These are phyloP conservation scores for Laticauda colubrina DNA, from an alignment of 2,113 vertebrate genomes.

Conservation along the genomic window DNA sequence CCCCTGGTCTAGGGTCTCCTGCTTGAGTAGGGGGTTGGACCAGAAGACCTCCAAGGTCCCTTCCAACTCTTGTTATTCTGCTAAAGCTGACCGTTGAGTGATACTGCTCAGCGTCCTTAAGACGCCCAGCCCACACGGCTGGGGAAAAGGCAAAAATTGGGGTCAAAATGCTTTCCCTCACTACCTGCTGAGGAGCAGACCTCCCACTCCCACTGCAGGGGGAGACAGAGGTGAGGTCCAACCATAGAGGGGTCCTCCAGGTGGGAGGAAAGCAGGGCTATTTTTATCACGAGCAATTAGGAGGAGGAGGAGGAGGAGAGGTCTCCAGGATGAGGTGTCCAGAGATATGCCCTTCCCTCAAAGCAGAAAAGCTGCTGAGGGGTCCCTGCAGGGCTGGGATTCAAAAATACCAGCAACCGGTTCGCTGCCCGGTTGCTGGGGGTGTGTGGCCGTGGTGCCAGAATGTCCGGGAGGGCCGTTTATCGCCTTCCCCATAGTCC, in stretches of 20 bases:
- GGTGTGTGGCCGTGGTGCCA: too few species aligned
- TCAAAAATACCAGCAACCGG: too few species aligned
- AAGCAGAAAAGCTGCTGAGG: not conserved
- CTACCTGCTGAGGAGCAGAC: not conserved
- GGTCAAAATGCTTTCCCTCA: not conserved
- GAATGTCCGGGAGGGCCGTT: too few species aligned
- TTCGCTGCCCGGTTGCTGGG: too few species aligned
- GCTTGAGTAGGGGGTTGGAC: not conserved
- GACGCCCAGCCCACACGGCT: not conserved
- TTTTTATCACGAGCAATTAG: not conserved
- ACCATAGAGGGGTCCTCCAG: not conserved
- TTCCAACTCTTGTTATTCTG: not conserved
- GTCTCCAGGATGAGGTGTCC: not conserved
- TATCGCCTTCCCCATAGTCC: too few species aligned
- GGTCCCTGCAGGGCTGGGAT: not conserved
- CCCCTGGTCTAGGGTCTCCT: not conserved
- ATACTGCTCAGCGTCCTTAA: not conserved
- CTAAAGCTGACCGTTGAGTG: not conserved
- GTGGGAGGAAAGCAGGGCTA: not conserved
- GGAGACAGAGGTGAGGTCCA: not conserved
- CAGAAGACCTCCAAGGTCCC: not conserved
- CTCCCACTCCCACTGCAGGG: not conserved
- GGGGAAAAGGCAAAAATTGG: not conserved
- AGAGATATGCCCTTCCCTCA: not conserved
- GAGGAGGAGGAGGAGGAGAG: not conserved